phyloP scores from a whole-genome alignment of 2,888 invertebrate species.

The Hydroisotoma schaefferi region DNA sequence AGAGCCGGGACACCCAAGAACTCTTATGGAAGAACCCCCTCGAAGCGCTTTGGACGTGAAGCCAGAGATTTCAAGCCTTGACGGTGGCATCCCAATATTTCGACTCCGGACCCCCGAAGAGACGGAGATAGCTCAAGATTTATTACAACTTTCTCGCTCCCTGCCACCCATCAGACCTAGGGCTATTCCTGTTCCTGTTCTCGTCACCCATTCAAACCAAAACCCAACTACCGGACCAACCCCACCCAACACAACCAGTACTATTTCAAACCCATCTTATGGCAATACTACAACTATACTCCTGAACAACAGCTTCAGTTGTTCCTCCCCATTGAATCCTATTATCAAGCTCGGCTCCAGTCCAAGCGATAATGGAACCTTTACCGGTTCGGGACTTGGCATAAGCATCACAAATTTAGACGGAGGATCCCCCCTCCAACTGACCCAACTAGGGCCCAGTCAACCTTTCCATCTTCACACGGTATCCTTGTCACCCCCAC shows the following conservation, averaged over 20 bases:
- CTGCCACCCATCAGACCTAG: slow-evolving; percentile 60
- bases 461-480: slow-evolving; percentile 36
- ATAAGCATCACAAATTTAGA: not conserved
- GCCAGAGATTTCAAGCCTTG: slow-evolving; percentile 61
- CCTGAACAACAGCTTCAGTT: slow-evolving; percentile 28
- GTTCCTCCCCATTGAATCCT: too few relatives aligned
- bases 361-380: slow-evolving; percentile 1
- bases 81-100: slow-evolving; percentile 54
- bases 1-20: slow-evolving; percentile 51
- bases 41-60: slow-evolving; percentile 60
- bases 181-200: slow-evolving; percentile 36
- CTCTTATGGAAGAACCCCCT: slow-evolving; percentile 16
- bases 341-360: slow-evolving; percentile 16
- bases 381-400: not conserved
- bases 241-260: slow-evolving; percentile 21
- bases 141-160: slow-evolving; percentile 58
- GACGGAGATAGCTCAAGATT: slow-evolving; percentile 79
- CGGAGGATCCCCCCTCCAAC: slow-evolving; percentile 23
- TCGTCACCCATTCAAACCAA: slow-evolving; percentile 15
- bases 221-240: slow-evolving; percentile 28
- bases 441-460: slow-evolving; percentile 39
- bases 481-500: slow-evolving; percentile 37
- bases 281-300: slow-evolving; percentile 31
- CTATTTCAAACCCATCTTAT: too few relatives aligned
- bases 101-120: slow-evolving; percentile 66